A percentile compares a stretch with the other conserved stretches of the same genome.
These are phyloP conservation scores for Capitella teleta DNA, from an alignment of 1,140 invertebrate genomes.

Conservation along the genomic window DNA sequence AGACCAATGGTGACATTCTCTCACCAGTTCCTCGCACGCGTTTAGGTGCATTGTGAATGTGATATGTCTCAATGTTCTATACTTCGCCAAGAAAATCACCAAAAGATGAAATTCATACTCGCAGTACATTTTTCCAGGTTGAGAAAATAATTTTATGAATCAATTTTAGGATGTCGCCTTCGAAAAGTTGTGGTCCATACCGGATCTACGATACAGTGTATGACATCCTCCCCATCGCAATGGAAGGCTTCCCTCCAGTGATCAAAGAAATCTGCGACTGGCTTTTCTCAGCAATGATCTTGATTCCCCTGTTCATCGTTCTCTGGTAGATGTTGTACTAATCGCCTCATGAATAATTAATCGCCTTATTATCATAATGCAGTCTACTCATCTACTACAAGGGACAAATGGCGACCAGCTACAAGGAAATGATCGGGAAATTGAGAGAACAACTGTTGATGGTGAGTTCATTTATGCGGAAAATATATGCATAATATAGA, in stretches of 20 bases:
- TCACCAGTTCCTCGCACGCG: too few species aligned
- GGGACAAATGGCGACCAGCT: not conserved
- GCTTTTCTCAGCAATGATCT: not conserved
- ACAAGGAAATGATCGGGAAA: not conserved
- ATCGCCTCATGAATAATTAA: not conserved
- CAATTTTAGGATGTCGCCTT: conserved; percentile 53
- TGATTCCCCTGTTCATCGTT: conserved; percentile 4
- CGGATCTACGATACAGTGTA: conserved; percentile 52
- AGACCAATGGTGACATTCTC: too few species aligned
- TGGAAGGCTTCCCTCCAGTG: conserved; percentile 27
- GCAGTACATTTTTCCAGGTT: too few species aligned
- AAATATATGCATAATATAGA: too few species aligned
- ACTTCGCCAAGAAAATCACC: too few species aligned
- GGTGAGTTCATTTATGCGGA: too few species aligned
- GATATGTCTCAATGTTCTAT: too few species aligned
- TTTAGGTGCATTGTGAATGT: too few species aligned
- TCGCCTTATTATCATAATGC: not conserved
- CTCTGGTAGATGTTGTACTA: conserved; percentile 1
- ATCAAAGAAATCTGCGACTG: conserved; percentile 1
- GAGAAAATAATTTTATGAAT: too few species aligned
- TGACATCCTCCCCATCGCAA: conserved; percentile 50
- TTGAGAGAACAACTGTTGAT: not conserved
- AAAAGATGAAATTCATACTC: too few species aligned
- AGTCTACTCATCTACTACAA: not conserved
- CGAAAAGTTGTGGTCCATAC: conserved; percentile 65